phyloP scores from a whole-genome alignment of 2,797 vertebrate species.

The Novumbra hubbsi region DNA sequence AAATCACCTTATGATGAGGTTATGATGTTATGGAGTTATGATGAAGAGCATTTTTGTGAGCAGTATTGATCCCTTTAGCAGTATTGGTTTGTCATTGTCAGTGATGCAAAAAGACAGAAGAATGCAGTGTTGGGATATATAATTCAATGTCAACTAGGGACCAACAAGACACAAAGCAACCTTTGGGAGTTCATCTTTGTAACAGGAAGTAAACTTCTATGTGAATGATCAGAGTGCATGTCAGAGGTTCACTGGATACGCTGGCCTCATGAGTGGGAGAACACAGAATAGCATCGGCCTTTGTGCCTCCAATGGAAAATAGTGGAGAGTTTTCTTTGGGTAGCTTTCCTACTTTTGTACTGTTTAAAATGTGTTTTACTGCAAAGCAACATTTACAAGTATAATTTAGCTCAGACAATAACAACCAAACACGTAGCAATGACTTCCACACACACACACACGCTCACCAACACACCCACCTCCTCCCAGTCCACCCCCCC shows the following conservation, averaged over 20 bases:
- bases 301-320: conserved; percentile 65
- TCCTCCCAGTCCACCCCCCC: no score
- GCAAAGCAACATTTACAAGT: no score
- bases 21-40: no score
- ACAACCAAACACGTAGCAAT: no score
- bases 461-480: background rate
- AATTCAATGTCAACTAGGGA: conserved; percentile 31
- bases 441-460: background rate
- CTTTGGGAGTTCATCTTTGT: conserved; percentile 15
- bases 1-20: background rate
- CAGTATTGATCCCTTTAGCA: background rate
- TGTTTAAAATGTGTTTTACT: no score
- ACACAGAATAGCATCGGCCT: conserved; percentile 47
- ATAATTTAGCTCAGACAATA: no score
- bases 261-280: conserved; percentile 31
- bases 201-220: conserved; percentile 32
- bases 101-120: background rate
- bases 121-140: background rate
- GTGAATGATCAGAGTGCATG: conserved; percentile 35
- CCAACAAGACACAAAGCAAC: conserved; percentile 13
- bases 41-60: background rate
- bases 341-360: conserved; percentile 42
- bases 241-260: conserved; percentile 33
- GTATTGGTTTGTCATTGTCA: background rate
- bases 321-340: conserved; percentile 66